Evolutionary conservation across 2,113 vertebrate genomes (phyloP).

Genomic region (Phalacrocorax brasilianus): DNA sequence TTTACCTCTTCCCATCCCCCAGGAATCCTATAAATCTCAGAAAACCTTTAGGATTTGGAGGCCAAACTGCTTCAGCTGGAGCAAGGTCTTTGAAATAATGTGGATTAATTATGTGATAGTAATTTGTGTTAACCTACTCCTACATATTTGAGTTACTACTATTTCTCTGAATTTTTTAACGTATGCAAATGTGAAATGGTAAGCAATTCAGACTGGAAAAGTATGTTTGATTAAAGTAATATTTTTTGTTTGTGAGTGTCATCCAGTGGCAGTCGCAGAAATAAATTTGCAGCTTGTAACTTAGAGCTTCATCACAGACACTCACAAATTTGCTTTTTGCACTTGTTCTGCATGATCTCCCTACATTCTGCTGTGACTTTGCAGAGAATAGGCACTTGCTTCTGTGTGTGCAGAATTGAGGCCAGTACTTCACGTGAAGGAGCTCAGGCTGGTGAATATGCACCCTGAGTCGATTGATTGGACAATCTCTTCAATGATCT

Average conservation of each 20-base stretch:
- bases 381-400: neutral
- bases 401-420: neutral
- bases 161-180: neutral
- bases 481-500: neutral
- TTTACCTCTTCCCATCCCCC: neutral
- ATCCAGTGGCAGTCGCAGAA: neutral
- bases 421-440: neutral
- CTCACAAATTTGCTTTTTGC: neutral
- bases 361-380: neutral
- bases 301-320: neutral
- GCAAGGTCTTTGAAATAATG: neutral
- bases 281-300: neutral
- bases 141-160: neutral
- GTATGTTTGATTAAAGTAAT: neutral
- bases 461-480: accelerated
- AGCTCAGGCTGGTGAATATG: neutral
- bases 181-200: neutral
- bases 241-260: neutral
- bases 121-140: neutral
- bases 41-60: neutral
- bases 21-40: neutral
- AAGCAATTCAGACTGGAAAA: neutral
- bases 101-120: neutral
- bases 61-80: neutral
- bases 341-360: neutral